Percentiles rank a stretch among this genome's conserved stretches.
phyloP scores from a whole-genome alignment of 2,113 vertebrate species.

The Hyperoodon ampullatus region DNA sequence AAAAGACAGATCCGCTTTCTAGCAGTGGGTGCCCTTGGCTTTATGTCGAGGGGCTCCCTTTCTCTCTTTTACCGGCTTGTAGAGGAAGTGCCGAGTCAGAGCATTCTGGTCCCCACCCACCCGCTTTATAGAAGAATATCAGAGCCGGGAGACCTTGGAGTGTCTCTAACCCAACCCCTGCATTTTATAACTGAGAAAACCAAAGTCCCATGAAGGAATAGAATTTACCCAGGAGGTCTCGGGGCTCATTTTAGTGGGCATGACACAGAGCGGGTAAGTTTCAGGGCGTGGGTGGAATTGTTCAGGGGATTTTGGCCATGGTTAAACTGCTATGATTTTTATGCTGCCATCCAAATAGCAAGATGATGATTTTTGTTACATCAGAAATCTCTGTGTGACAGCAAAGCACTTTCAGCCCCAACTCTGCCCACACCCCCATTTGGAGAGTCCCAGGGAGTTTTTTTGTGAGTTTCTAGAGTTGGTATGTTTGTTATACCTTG shows the following conservation, averaged over 20 bases:
- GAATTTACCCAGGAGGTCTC: conserved; percentile 53
- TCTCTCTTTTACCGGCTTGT: not conserved
- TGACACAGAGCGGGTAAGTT: conserved; percentile 61
- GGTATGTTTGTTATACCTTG: conserved; percentile 13
- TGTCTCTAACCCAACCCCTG: not conserved
- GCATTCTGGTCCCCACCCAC: not conserved
- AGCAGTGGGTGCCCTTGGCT: not conserved
- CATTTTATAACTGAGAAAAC: not conserved
- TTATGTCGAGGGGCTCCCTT: not conserved
- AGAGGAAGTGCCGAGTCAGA: not conserved
- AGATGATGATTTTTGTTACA: conserved; percentile 46
- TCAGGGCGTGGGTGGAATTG: conserved; percentile 51
- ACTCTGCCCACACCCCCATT: conserved; percentile 49
- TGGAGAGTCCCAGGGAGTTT: conserved; percentile 81
- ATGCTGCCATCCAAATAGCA: conserved; percentile 20
- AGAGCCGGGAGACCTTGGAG: not conserved
- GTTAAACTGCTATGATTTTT: conserved; percentile 55
- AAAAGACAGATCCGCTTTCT: not conserved
- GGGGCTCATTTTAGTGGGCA: conserved; percentile 54
- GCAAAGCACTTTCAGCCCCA: conserved; percentile 61
- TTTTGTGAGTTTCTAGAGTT: conserved; percentile 58
- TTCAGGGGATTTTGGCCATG: conserved; percentile 74
- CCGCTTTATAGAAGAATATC: not conserved
- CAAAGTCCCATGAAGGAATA: not conserved
- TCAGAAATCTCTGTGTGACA: conserved; percentile 65